phyloP scores from a whole-genome alignment of 2,797 vertebrate genomes.

The Sebastes umbrosus region DNA sequence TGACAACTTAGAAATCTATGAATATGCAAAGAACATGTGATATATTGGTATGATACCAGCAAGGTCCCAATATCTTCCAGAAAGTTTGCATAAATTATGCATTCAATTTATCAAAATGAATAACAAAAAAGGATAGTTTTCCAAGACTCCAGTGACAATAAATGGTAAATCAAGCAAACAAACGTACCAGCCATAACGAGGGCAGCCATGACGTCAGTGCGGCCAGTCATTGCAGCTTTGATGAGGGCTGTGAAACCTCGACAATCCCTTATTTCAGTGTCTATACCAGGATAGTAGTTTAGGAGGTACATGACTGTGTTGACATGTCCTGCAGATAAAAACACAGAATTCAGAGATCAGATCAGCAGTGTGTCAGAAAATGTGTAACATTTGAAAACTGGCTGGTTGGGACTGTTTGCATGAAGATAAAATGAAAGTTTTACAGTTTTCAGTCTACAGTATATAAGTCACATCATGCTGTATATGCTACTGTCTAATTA shows the following conservation, averaged over 20 bases:
- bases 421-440: background rate
- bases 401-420: background rate
- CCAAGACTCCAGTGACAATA: background rate
- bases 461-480: background rate
- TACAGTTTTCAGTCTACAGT: background rate
- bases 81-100: background rate
- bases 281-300: slow-evolving; percentile 84
- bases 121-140: background rate
- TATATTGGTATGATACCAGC: background rate
- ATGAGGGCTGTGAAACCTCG: slow-evolving; percentile 90
- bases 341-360: slow-evolving; percentile 2
- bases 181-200: slow-evolving; percentile 84
- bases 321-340: slow-evolving; percentile 78
- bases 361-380: background rate
- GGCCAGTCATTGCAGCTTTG: slow-evolving; percentile 88
- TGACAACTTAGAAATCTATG: background rate
- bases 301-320: slow-evolving; percentile 88
- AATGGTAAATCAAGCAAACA: background rate
- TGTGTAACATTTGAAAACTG: background rate
- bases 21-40: background rate
- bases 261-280: slow-evolving; percentile 84
- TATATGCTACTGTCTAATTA: background rate
- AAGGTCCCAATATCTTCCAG: background rate
- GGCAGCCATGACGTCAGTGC: slow-evolving; percentile 79
- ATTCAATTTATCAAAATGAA: background rate